Conservation (phyloP, 92 coral and sea anemone genomes). For the Epizoanthus stellaris region DNA sequence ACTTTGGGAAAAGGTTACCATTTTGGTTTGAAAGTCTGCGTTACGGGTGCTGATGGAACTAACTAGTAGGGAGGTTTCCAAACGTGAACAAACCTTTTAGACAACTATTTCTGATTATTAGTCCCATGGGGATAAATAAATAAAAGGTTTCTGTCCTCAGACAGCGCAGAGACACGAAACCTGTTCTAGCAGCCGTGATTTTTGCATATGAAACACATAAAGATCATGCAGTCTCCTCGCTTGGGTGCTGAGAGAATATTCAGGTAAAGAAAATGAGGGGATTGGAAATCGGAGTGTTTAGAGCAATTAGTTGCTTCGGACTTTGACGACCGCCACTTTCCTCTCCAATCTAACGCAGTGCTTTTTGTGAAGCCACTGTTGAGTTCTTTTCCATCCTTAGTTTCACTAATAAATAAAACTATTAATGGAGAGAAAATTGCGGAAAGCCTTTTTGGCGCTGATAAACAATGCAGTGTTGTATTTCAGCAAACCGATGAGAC, state of each 20-base stretch:
- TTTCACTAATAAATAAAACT: slow-evolving; percentile 10
- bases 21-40: not conserved
- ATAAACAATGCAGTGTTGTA: slow-evolving; percentile 3
- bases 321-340: slow-evolving; percentile 26
- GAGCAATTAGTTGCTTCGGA: slow-evolving; percentile 2
- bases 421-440: slow-evolving; percentile 24
- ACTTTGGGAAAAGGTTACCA: not conserved
- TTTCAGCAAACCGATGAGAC: slow-evolving; percentile 14
- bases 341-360: not conserved
- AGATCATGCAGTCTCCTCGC: slow-evolving; percentile 1
- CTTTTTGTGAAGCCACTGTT: slow-evolving; percentile 1
- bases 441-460: slow-evolving; percentile 11
- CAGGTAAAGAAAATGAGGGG: slow-evolving; percentile 11
- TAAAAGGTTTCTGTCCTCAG: slow-evolving; percentile 6
- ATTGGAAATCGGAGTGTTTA: slow-evolving; percentile 1
- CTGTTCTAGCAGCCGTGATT: slow-evolving; percentile 1
- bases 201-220: slow-evolving; percentile 33
- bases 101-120: not conserved
- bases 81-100: slow-evolving; percentile 23
- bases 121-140: slow-evolving; percentile 26
- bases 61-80: not conserved
- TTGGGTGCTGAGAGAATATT: slow-evolving; percentile 17
- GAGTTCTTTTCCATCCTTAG: slow-evolving; percentile 8
- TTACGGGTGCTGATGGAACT: not conserved
- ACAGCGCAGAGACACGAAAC: slow-evolving; percentile 24